Conservation (phyloP, 2,113 vertebrate genomes). For the human region GRCh38 chr7:36965001-36965500, state of each 20-base stretch:
- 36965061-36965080: background rate
- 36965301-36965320: background rate
- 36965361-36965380: background rate
- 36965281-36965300: background rate
- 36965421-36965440: background rate
- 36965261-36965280: background rate
- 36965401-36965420: background rate
- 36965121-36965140: background rate
- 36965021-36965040: background rate
- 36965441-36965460: background rate
- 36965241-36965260: background rate
- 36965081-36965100: background rate
- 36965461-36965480: too few species aligned
- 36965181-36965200: background rate
- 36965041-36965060: background rate
- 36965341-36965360: background rate
- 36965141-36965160: background rate
- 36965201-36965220: background rate
- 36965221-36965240: background rate
- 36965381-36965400: background rate
- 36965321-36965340: background rate
- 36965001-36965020: too few species aligned
- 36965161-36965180: accelerated
- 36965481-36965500: background rate
- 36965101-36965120: background rate